phyloP scores from a whole-genome alignment of 1,140 invertebrate genomes.

The Cephus cinctus region DNA sequence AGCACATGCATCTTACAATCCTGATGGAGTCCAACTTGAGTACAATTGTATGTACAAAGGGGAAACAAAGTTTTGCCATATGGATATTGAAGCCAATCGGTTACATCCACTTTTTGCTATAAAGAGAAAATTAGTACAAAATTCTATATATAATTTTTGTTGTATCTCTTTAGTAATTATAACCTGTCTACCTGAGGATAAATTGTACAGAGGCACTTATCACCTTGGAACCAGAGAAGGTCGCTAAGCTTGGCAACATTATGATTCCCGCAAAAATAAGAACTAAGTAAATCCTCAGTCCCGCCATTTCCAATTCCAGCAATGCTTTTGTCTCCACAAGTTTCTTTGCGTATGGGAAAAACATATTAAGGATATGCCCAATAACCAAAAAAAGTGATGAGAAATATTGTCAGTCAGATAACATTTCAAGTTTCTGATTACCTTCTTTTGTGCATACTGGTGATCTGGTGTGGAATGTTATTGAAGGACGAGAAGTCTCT shows the following conservation, averaged over 20 bases:
- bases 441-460: constrained; percentile 44
- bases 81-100: constrained; percentile 57
- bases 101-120: constrained; percentile 55
- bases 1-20: constrained; percentile 51
- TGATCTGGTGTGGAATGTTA: constrained; percentile 49
- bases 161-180: constrained; percentile 42
- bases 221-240: constrained; percentile 57
- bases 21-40: constrained; percentile 25
- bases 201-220: constrained; percentile 56
- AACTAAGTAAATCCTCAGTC: constrained; percentile 45
- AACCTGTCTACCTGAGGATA: constrained; percentile 56
- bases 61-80: constrained; percentile 56
- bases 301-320: constrained; percentile 14
- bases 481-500: constrained; percentile 29
- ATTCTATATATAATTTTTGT: constrained; percentile 28
- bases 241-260: constrained; percentile 56
- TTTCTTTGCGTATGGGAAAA: constrained; percentile 30
- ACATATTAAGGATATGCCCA: constrained; percentile 10
- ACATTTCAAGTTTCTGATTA: constrained; percentile 23
- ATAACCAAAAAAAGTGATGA: no score
- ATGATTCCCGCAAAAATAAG: constrained; percentile 56
- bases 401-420: not conserved
- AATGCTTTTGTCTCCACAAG: constrained; percentile 24
- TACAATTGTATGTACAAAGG: constrained; percentile 42
- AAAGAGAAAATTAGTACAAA: constrained; percentile 36